Percentiles rank a stretch among this genome's conserved stretches.
Conservation (phyloP, 1,140 invertebrate genomes). For the Hyles euphorbiae region DNA sequence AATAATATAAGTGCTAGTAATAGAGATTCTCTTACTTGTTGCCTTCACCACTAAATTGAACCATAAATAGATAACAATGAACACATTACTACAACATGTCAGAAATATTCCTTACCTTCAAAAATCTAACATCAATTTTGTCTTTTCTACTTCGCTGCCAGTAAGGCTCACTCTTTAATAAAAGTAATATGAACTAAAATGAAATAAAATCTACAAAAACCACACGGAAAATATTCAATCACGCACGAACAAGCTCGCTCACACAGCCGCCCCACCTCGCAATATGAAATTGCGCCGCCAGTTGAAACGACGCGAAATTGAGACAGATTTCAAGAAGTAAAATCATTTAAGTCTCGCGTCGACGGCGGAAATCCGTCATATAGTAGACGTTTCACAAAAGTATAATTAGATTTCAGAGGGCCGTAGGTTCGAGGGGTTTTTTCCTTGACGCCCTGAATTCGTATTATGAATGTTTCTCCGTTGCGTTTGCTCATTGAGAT, state of each 20-base stretch:
- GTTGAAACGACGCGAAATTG: conserved; percentile 28
- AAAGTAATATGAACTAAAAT: conserved; percentile 1
- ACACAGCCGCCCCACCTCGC: conserved; percentile 14
- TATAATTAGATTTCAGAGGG: conserved; percentile 35
- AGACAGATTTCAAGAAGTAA: conserved; percentile 36
- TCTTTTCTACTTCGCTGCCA: too few species aligned
- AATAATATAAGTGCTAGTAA: too few species aligned
- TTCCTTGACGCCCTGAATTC: conserved; percentile 8
- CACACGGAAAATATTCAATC: not conserved
- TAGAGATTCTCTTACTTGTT: too few species aligned
- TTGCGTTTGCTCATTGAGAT: not conserved
- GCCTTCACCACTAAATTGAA: too few species aligned
- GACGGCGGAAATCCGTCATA: conserved; percentile 36
- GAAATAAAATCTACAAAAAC: not conserved
- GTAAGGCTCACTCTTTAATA: too few species aligned
- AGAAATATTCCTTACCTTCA: too few species aligned
- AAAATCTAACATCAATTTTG: too few species aligned
- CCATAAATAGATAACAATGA: too few species aligned
- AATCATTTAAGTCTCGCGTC: conserved; percentile 30
- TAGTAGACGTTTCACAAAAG: conserved; percentile 26
- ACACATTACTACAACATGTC: too few species aligned
- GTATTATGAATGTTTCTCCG: not conserved
- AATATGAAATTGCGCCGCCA: conserved; percentile 29
- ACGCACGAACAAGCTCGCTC: not conserved
- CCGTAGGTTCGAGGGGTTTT: conserved; percentile 9